These are phyloP conservation scores for Scylla paramamosain DNA, from an alignment of 1,140 invertebrate genomes.

Conservation along the genomic window DNA sequence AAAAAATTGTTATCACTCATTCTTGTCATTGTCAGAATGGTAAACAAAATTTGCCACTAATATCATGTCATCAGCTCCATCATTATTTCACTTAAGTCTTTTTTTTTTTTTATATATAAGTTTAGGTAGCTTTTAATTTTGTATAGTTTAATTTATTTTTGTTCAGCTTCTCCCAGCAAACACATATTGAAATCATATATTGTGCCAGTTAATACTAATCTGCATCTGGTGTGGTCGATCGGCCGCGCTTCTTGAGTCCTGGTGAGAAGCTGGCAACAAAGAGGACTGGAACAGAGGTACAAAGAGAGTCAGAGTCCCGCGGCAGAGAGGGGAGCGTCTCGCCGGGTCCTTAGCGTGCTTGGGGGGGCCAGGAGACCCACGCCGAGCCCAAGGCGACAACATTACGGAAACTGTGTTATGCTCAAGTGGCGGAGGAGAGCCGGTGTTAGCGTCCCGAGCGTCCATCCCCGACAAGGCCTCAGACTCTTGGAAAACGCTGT, in stretches of 20 bases:
- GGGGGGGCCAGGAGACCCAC: neutral
- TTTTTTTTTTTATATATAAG: conserved; percentile 59
- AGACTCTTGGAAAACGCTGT: conserved; percentile 64
- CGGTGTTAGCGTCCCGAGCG: conserved; percentile 59
- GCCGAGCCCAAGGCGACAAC: neutral
- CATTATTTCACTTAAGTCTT: conserved; percentile 68
- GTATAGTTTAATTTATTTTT: conserved; percentile 76
- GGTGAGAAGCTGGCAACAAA: conserved; percentile 48
- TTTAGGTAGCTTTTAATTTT: conserved; percentile 73
- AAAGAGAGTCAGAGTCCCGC: conserved; percentile 67
- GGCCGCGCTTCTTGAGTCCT: conserved; percentile 47
- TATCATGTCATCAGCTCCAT: conserved; percentile 74
- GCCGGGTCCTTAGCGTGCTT: neutral
- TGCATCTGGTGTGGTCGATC: conserved; percentile 66
- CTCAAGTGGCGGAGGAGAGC: conserved; percentile 63
- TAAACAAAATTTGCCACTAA: conserved; percentile 65
- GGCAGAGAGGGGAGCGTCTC: conserved; percentile 25
- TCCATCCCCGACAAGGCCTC: conserved; percentile 64
- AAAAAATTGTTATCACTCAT: conserved; percentile 71
- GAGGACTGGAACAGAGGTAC: conserved; percentile 70
- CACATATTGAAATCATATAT: conserved; percentile 72
- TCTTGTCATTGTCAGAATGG: conserved; percentile 66
- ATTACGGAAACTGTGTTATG: conserved; percentile 59
- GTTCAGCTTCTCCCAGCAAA: conserved; percentile 73
- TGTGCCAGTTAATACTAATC: conserved; percentile 73